Evolutionary conservation across 2,888 invertebrate species (phyloP).

Genomic region (Eupithecia subfuscata): DNA sequence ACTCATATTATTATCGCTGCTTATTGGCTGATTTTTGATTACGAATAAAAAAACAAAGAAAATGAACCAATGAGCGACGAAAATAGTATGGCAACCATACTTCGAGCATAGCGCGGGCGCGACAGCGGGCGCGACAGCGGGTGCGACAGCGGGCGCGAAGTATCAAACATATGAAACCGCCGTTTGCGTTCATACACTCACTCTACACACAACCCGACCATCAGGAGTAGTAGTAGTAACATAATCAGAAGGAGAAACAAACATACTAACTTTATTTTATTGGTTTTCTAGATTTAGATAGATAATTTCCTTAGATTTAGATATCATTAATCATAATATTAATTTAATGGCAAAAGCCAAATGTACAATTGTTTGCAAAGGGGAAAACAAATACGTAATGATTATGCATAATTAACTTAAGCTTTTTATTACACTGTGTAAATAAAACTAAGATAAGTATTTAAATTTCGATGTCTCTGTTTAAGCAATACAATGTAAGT

Average conservation of each 20-base stretch:
- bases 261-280: background rate
- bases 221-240: background rate
- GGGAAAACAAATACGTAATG: constrained; percentile 81
- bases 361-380: constrained; percentile 62
- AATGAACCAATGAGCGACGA: no score
- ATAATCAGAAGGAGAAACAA: no score
- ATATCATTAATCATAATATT: constrained; percentile 12
- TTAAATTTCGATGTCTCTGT: constrained; percentile 7
- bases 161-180: no score
- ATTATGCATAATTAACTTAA: constrained; percentile 56
- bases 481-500: background rate
- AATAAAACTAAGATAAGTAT: constrained; percentile 45
- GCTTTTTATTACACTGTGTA: constrained; percentile 40
- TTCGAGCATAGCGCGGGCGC: no score
- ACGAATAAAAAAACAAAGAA: background rate
- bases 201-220: no score
- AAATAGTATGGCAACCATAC: no score
- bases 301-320: background rate
- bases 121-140: no score
- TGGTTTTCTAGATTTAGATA: background rate
- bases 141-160: no score
- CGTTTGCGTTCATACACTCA: no score
- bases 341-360: constrained; percentile 13
- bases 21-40: background rate
- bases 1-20: background rate